phyloP scores from a whole-genome alignment of 2,113 vertebrate genomes.

The Leptodactylus fuscus region DNA sequence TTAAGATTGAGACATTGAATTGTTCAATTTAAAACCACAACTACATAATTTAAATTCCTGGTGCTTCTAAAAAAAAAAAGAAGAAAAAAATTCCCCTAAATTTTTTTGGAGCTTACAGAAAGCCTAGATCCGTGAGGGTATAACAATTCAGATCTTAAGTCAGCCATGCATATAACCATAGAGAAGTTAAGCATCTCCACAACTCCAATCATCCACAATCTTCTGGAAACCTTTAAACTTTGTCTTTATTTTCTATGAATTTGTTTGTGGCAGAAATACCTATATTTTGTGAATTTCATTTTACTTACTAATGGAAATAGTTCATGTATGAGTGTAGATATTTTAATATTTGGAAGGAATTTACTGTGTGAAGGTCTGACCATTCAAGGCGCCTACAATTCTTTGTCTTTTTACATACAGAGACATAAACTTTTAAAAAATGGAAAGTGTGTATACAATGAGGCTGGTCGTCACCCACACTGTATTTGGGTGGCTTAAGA shows the following conservation, averaged over 20 bases:
- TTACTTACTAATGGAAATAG: background rate
- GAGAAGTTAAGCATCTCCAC: background rate
- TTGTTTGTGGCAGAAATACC: background rate
- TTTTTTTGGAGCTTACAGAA: conserved; percentile 64
- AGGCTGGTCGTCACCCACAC: too few relatives aligned
- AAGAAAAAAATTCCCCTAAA: conserved; percentile 77
- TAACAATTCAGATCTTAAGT: conserved; percentile 64
- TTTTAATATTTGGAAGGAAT: background rate
- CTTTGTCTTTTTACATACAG: background rate
- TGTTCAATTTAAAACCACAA: background rate
- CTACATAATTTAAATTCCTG: conserved; percentile 18
- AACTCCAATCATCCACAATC: background rate
- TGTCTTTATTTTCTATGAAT: background rate
- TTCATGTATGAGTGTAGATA: background rate
- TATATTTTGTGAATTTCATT: background rate
- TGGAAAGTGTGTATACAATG: too few relatives aligned
- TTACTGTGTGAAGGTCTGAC: background rate
- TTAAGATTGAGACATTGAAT: too few relatives aligned
- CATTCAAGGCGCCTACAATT: background rate
- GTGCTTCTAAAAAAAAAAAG: too few relatives aligned
- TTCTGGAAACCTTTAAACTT: background rate
- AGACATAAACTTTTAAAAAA: background rate
- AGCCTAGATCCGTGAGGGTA: conserved; percentile 49
- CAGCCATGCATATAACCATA: background rate
- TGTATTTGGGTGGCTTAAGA: too few relatives aligned